Evolutionary conservation across 92 coral and sea anemone species (phyloP).

Genomic region (Nematostella vectensis): DNA sequence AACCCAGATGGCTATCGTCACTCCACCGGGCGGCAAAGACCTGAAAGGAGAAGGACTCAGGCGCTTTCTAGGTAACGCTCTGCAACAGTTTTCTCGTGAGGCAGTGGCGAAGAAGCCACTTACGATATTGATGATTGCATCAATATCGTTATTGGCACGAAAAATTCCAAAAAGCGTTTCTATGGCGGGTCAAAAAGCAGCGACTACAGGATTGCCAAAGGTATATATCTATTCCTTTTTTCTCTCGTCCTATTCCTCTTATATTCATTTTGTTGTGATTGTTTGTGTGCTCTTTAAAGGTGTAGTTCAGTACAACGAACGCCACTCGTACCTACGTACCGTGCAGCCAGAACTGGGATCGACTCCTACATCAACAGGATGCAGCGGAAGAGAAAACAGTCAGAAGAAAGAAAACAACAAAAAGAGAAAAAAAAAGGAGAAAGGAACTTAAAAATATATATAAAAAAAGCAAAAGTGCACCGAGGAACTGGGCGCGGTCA

Average conservation of each 20-base stretch:
- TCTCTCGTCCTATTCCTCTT: too few species aligned
- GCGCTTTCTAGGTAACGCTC: constrained; percentile 1
- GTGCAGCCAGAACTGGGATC: not conserved
- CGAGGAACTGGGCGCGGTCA: not conserved
- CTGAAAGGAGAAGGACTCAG: not conserved
- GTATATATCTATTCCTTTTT: too few species aligned
- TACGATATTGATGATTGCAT: constrained; percentile 22
- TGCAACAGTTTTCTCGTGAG: not conserved
- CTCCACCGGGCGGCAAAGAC: constrained; percentile 4
- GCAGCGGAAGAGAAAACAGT: not conserved
- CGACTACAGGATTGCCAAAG: not conserved
- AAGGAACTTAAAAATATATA: too few species aligned
- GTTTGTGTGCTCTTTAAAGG: too few species aligned
- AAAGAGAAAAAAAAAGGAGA: not conserved
- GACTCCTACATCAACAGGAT: not conserved
- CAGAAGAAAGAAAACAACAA: not conserved
- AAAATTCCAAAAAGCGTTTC: constrained; percentile 9
- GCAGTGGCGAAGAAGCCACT: constrained; percentile 16
- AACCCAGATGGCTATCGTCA: constrained; percentile 2
- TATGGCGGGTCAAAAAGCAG: constrained; percentile 11
- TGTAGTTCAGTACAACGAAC: not conserved
- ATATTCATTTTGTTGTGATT: too few species aligned
- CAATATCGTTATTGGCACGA: constrained; percentile 12
- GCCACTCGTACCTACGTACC: not conserved
- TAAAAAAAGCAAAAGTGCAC: not conserved